A percentile compares a stretch with the other conserved stretches of the same genome.
Conservation (phyloP, 2,113 vertebrate genomes). For the Macrotis lagotis region DNA sequence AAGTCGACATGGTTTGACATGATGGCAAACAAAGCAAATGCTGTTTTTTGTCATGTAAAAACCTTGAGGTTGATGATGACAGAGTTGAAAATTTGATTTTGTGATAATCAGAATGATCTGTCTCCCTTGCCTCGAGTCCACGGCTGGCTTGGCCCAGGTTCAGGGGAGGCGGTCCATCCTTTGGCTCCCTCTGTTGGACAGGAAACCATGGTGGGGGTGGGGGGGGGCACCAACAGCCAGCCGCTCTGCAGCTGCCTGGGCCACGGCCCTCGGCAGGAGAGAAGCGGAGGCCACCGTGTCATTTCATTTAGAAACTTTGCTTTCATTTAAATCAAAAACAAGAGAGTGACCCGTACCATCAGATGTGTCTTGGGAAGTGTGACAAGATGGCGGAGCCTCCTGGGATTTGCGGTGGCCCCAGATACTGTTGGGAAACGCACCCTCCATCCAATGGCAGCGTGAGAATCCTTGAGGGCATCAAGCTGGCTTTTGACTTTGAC, state of each 20-base stretch:
- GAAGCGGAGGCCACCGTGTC: background rate
- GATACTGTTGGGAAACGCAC: background rate
- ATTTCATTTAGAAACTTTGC: background rate
- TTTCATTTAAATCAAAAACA: background rate
- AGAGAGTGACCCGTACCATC: slow-evolving; percentile 37
- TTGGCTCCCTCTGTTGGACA: background rate
- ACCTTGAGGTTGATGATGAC: slow-evolving; percentile 61
- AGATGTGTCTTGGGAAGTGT: slow-evolving; percentile 48
- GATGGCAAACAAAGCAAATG: slow-evolving; percentile 56
- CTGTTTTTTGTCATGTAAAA: slow-evolving; percentile 59
- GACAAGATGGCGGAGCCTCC: slow-evolving; percentile 34
- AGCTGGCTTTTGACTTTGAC: slow-evolving; percentile 56
- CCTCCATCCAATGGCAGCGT: background rate
- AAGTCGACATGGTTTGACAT: slow-evolving; percentile 1
- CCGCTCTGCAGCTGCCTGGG: background rate
- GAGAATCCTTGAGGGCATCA: slow-evolving; percentile 46
- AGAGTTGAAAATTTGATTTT: slow-evolving; percentile 57
- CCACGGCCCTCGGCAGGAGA: slow-evolving; percentile 11
- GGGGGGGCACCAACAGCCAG: background rate
- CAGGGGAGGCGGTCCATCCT: slow-evolving; percentile 13
- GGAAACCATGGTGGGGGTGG: slow-evolving; percentile 6
- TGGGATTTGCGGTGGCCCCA: slow-evolving; percentile 38
- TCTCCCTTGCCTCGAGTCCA: slow-evolving; percentile 32
- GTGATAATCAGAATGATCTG: slow-evolving; percentile 62
- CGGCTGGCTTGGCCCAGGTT: slow-evolving; percentile 18